Evolutionary conservation across 2,888 invertebrate genomes (phyloP).

Genomic region (Ceraclea dissimilis): DNA sequence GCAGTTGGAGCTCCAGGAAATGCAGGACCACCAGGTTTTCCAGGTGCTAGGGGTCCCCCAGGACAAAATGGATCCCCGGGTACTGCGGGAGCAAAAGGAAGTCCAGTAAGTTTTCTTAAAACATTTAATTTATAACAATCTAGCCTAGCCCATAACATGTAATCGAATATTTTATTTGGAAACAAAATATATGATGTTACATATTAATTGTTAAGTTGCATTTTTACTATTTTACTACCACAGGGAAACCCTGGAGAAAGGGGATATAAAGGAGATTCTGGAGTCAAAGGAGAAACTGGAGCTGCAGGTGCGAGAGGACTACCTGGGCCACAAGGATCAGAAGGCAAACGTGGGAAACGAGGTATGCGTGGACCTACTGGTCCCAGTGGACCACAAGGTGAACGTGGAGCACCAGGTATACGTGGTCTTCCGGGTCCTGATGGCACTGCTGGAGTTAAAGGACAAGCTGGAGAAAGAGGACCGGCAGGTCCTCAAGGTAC

Average conservation of each 20-base stretch:
- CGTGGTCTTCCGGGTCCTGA: conserved; percentile 69
- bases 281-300: conserved; percentile 70
- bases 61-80: conserved; percentile 69
- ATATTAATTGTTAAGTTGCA: no score
- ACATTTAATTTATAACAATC: neutral
- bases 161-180: no score
- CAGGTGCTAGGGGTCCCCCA: conserved; percentile 70
- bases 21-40: conserved; percentile 73
- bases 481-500: conserved; percentile 32
- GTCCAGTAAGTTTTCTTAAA: conserved; percentile 45
- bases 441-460: conserved; percentile 54
- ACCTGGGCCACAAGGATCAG: conserved; percentile 65
- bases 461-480: conserved; percentile 66
- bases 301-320: conserved; percentile 65
- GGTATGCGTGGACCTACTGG: conserved; percentile 72
- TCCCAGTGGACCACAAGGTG: conserved; percentile 63
- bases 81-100: conserved; percentile 66
- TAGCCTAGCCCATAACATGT: no score
- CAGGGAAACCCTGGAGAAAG: conserved; percentile 72
- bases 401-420: conserved; percentile 59
- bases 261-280: conserved; percentile 72
- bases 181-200: no score
- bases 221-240: neutral
- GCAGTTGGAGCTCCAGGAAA: conserved; percentile 63
- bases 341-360: conserved; percentile 76